These are phyloP conservation scores for Arion vulgaris DNA, from an alignment of 1,140 invertebrate species.

Conservation along the genomic window DNA sequence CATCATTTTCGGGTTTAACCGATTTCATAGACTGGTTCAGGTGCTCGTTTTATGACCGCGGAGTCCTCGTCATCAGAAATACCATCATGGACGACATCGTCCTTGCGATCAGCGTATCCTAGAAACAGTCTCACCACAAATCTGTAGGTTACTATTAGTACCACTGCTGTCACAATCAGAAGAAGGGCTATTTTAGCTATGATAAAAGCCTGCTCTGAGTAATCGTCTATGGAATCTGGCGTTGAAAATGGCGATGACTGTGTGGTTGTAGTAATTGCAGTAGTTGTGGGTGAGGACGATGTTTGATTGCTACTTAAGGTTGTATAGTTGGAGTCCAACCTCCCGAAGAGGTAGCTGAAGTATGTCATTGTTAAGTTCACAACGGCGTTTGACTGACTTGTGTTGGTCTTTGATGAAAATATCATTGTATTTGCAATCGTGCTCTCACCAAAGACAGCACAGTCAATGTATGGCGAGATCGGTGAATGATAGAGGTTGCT, in stretches of 20 bases:
- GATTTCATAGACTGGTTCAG: neutral
- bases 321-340: neutral
- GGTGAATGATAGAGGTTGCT: too few species aligned
- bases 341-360: neutral
- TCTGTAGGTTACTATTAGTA: slow-evolving; percentile 42
- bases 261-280: neutral
- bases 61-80: slow-evolving; percentile 37
- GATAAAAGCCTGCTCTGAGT: slow-evolving; percentile 26
- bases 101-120: slow-evolving; percentile 44
- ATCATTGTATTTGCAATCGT: neutral
- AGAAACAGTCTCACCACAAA: slow-evolving; percentile 45
- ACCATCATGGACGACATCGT: slow-evolving; percentile 31
- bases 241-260: neutral
- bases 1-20: neutral
- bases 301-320: neutral
- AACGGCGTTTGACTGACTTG: neutral
- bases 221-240: neutral
- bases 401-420: neutral
- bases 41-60: slow-evolving; percentile 5
- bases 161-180: slow-evolving; percentile 42
- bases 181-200: slow-evolving; percentile 41
- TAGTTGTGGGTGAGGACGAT: too few species aligned
- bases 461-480: too few species aligned
- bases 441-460: neutral
- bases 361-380: neutral